Base-by-base conservation (phyloP, 2,113 vertebrate genomes). In the Hucho hucho region DNA sequence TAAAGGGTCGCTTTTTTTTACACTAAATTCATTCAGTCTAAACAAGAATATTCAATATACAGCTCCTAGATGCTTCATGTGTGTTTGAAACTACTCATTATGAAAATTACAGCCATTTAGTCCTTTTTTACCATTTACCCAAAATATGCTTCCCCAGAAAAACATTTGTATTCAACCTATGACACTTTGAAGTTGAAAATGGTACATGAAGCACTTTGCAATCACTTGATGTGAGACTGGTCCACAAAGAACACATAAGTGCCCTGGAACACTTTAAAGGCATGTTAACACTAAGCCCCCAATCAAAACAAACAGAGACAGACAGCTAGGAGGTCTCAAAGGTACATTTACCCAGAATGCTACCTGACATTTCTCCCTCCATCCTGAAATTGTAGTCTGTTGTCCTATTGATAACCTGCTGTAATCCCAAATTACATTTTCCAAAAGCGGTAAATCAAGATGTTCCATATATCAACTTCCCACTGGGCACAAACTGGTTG, bases 381-480 rank as follows among this genome's bases (percentile, higher is more conserved):
- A 53, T 0, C 29, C 12, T 49, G 6, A 4, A 47, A 66, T 13
- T 72, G 58, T 22, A 61, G 18, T 7, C 58, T 20, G 58, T 43
- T 43, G 37, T 43, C 7, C 37, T 22, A 61, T 20, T 61, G n/a
- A 61, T 61, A 22, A 74, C 29, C 64, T 58, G 71, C 78, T 64
- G 4, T 53, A 53, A 53, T 4, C 12, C 3, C 3, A 14, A 53
- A 53, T 84, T 43, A 37, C 82, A 87, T 87, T 84, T 73, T 67
- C 80, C 58, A 74, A 79, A 37, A 37, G 37, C 7, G 7, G 37
- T 37, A 11, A 43, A 43, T 43, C 7, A 18, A 71, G 11, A 61
- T 61, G 20, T 22, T 61, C 13, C 29, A 18, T 37, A 32, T 67
- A 43, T 43, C 37, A 43, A 43, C 37, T 11, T 43, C 37, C 7